Evolutionary conservation across 2,888 invertebrate genomes (phyloP), one percentile per base, ranked within the genome.

Genomic region (Drosophila formosana): DNA sequence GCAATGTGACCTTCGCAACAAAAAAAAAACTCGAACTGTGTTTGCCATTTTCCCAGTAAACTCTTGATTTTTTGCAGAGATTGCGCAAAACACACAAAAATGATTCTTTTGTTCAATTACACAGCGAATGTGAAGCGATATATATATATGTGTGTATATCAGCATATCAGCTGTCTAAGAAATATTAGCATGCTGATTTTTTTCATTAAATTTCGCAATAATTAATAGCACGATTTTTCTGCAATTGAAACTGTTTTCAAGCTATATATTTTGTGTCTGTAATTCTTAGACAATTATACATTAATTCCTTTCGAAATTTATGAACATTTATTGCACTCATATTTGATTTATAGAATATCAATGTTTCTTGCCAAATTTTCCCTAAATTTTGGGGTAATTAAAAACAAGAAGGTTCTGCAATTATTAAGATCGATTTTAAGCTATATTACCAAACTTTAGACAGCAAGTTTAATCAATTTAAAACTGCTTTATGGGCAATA

Each of bases 1-100:
- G 25, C 49, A 49, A 28, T 39, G 30, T 66, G 53, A 61, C 66
- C 62, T 53, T 53, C 64, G 46, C 11, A 30, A 51, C 11, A 30
- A 6, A 6, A 30, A 6, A 6, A 32, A 28, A 46, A 53, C 28
- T 56, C 25, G 39, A 30, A 18, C 18, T 18, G 9, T 52, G 45
- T 32, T 43, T 26, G 32, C 7, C 26, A 11, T 26, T 25, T 34
- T 50, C 23, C 37, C 30, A 39, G 28, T 13, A 49, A 32, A 32
- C 32, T 47, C 30, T 39, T 53, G 34, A 37, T 61, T 32, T 32
- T 61, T 8, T 55, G 53, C 62, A 30, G 9, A 23, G 53, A 23
- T 53, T 30, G 62, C 53, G 32, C 9, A 45, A 23, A 13, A 56
- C 32, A 25, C 28, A 28, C 30, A 5, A 25, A 25, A 55, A 3